These are phyloP conservation scores for Fragum fragum DNA, from an alignment of 2,888 invertebrate species.

Conservation along the genomic window DNA sequence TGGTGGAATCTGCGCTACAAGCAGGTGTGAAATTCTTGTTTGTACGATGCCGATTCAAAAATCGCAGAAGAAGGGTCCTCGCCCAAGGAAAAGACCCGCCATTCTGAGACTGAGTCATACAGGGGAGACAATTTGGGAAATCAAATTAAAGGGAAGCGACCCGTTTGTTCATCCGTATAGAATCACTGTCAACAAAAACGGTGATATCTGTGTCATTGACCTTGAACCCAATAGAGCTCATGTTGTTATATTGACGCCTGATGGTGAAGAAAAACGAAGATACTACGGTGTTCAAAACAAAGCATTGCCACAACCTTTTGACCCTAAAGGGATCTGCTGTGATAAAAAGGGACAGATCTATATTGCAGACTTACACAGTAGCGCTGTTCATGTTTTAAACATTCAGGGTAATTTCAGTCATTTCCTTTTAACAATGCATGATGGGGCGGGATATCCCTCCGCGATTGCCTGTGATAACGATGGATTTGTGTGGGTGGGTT, in stretches of 20 bases:
- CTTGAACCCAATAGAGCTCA: constrained; percentile 50
- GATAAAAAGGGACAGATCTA: constrained; percentile 55
- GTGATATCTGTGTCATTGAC: constrained; percentile 62
- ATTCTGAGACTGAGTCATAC: constrained; percentile 47
- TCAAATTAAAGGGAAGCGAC: constrained; percentile 56
- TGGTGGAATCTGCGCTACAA: constrained; percentile 54
- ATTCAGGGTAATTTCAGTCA: constrained; percentile 53
- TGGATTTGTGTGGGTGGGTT: constrained; percentile 60
- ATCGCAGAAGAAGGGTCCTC: constrained; percentile 63
- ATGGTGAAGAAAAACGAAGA: constrained; percentile 53
- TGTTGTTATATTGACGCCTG: constrained; percentile 54
- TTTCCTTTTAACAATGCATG: constrained; percentile 56
- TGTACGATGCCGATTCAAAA: constrained; percentile 52
- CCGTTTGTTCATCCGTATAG: constrained; percentile 52
- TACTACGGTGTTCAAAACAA: constrained; percentile 59
- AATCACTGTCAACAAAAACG: constrained; percentile 48
- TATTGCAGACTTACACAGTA: constrained; percentile 57
- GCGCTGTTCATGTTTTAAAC: constrained; percentile 62
- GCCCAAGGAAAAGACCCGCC: constrained; percentile 43
- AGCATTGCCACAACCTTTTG: constrained; percentile 46
- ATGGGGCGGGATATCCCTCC: constrained; percentile 49
- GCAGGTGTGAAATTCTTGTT: constrained; percentile 56
- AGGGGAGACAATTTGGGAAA: constrained; percentile 56
- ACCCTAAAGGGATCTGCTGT: constrained; percentile 59
- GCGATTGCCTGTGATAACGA: constrained; percentile 53